A percentile compares a stretch with the other conserved stretches of the same genome.
Evolutionary conservation across 2,797 vertebrate species (phyloP).

Genomic region (Cryptoprocta ferox): DNA sequence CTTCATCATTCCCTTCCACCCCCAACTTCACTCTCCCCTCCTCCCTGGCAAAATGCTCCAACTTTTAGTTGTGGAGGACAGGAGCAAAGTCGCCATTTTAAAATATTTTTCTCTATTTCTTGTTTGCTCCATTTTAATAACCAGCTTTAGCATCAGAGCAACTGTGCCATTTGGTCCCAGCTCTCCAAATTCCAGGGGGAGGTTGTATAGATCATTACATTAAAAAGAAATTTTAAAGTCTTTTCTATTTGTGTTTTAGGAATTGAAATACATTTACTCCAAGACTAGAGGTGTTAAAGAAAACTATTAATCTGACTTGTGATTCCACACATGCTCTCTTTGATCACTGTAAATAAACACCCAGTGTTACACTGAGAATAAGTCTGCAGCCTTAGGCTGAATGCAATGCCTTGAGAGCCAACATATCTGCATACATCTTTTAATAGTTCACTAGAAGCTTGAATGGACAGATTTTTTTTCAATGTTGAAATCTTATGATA

Average conservation of each 20-base stretch:
- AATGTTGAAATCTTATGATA: not conserved
- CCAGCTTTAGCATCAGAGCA: not conserved
- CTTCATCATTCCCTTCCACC: conserved; percentile 62
- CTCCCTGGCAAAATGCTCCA: conserved; percentile 46
- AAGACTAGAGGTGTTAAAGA: conserved; percentile 48
- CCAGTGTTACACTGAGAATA: not conserved
- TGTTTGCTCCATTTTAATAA: not conserved
- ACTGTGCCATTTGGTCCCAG: not conserved
- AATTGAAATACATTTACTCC: not conserved
- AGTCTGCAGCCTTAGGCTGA: not conserved
- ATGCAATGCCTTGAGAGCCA: not conserved
- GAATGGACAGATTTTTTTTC: not conserved
- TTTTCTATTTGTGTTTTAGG: conserved; percentile 2
- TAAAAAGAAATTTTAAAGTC: not conserved
- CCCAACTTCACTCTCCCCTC: conserved; percentile 32
- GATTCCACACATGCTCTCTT: conserved; percentile 17
- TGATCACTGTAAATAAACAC: conserved; percentile 32
- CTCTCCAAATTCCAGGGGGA: not conserved
- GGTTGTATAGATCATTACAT: not conserved
- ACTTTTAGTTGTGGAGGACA: not conserved
- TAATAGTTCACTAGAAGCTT: not conserved
- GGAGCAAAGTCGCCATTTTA: not conserved
- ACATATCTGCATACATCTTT: not conserved
- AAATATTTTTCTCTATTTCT: not conserved
- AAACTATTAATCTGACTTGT: conserved; percentile 53